Evolutionary conservation across 2,797 vertebrate genomes (phyloP).

Genomic region (Mormyrus proboscirostris): DNA sequence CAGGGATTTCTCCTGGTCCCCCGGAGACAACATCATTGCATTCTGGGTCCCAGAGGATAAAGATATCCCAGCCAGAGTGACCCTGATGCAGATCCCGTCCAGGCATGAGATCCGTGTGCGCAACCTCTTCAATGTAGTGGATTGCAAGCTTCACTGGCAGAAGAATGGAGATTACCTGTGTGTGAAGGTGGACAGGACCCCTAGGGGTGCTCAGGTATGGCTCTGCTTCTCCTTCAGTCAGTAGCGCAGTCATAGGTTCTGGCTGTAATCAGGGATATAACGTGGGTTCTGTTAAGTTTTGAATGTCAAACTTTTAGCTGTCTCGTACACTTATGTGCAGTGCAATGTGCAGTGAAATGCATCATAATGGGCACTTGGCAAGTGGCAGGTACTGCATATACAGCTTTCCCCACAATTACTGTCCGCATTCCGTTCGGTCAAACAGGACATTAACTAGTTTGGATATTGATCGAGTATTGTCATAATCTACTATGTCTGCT

Average conservation of each 20-base stretch:
- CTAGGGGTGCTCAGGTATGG: constrained; percentile 86
- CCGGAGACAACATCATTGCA: constrained; percentile 94
- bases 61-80: constrained; percentile 95
- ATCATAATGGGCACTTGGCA: not conserved
- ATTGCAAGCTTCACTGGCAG: constrained; percentile 98
- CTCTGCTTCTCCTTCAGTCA: not conserved
- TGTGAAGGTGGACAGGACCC: constrained; percentile 94
- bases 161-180: constrained; percentile 95
- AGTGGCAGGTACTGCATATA: not conserved
- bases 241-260: not conserved
- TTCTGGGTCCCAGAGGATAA: constrained; percentile 99
- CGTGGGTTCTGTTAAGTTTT: no score
- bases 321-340: not conserved
- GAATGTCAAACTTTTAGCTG: not conserved
- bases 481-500: no score
- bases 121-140: constrained; percentile 94
- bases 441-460: no score
- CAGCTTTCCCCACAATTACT: no score
- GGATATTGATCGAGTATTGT: no score
- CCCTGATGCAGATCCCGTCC: constrained; percentile 91
- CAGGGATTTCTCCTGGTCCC: constrained; percentile 98
- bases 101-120: constrained; percentile 94
- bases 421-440: no score
- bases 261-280: no score
- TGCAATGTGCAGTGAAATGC: not conserved